phyloP scores from a whole-genome alignment of 2,113 vertebrate genomes.

The Myotis lucifugus region DNA sequence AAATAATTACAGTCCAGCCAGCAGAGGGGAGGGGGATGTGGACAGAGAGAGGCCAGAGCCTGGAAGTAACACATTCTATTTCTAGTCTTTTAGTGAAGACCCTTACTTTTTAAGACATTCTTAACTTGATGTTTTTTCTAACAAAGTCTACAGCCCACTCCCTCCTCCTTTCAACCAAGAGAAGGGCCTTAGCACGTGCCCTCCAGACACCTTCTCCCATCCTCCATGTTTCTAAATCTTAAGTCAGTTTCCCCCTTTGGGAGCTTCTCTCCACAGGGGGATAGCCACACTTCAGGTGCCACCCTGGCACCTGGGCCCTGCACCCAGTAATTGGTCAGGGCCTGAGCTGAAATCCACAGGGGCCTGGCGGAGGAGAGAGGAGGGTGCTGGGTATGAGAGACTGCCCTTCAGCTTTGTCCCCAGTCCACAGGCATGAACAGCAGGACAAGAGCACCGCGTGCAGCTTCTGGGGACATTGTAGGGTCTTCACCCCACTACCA shows the following conservation, averaged over 20 bases:
- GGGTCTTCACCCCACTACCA: too few relatives aligned
- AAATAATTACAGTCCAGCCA: not conserved
- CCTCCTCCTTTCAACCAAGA: not conserved
- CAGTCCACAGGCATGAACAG: accelerated
- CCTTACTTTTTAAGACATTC: not conserved
- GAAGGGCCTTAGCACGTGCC: not conserved
- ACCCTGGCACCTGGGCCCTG: not conserved
- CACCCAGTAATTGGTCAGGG: not conserved
- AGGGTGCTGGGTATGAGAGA: not conserved
- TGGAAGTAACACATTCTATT: not conserved
- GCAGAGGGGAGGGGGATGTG: not conserved
- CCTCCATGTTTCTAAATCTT: not conserved
- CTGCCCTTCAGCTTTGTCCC: not conserved
- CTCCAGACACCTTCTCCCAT: not conserved
- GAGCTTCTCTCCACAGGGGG: not conserved
- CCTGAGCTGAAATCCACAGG: not conserved
- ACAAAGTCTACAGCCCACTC: not conserved
- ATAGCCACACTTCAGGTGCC: not conserved
- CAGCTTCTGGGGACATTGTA: not conserved
- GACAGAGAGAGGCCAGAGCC: not conserved
- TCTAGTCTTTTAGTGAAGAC: not conserved
- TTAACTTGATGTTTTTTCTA: not conserved
- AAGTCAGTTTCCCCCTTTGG: not conserved
- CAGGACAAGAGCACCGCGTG: accelerated
- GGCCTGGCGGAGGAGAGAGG: not conserved